Base-by-base conservation (phyloP, 2,797 vertebrate genomes). In the Amniataba percoides region DNA sequence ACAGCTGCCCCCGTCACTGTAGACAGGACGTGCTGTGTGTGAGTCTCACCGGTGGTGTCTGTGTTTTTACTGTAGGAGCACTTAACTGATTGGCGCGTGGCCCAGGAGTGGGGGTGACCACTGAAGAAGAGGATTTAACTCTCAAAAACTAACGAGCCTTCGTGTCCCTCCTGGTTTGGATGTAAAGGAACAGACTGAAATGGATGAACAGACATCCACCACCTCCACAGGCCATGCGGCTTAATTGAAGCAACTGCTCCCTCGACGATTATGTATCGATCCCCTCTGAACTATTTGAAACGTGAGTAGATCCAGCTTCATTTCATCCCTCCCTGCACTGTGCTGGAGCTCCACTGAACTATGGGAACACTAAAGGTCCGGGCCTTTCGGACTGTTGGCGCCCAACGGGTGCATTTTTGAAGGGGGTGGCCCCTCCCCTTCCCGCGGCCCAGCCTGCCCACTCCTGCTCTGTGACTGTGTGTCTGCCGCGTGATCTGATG, bases 281-380 rank as follows among this genome's bases (percentile, higher is more conserved):
- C 83, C 78, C 80, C 63, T 78, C 73, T 82, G 85, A 91, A 89
- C 85, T 3, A 82, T 92, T 91, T 88, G 84, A 90, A 89, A 92
- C 81, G 81, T 74, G 88, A 92, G 85, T 78, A 74, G 82, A 82
- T 88, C 80, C 81, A 53, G 83, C 83, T 87, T 84, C 58, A 63
- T 86, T 81, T 84, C 60, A 60, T 31, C 78, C 84, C 72, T 87
- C 65, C 55, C 85, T 86, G 90, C 87, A 86, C 89, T 87, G 83
- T 86, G 89, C 87, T 80, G 88, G 83, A 89, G 82, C 83, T 83
- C 80, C 71, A 64, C 83, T 81, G 87, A 83, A 85, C 85, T 79
- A 86, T 59, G 81, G 88, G 88, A 93, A 92, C 87, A 89, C 91
- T 91, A 90, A 89, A 89, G 84, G 81, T 81, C 77, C 77, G 80